Evolutionary conservation across 2,888 invertebrate genomes (phyloP), one percentile per base, ranked within the genome.

Genomic region (Piscicola geometra): DNA sequence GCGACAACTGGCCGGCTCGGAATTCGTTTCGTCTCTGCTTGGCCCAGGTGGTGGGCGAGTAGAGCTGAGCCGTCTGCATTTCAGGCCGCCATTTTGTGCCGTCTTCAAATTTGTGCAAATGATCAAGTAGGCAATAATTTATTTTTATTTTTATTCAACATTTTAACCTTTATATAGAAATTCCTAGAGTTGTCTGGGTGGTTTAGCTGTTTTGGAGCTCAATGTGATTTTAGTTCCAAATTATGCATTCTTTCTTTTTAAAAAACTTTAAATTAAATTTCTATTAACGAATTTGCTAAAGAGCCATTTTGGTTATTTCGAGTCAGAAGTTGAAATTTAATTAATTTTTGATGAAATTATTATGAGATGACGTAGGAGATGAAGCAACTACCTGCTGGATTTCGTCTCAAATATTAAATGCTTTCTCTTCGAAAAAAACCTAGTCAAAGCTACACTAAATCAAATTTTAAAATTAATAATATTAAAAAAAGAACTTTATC

Each of bases 31-130:
- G 47, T n/a, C 77, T 72, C 71, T 77, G 79, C 72, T 80, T 80
- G 5, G 80, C 80, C 80, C 80, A 80, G 41, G 80, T 80, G 36
- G 80, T 80, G 32, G 80, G 80, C 28, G 80, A 80, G 78, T 80
- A 80, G 78, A 80, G 79, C 35, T 32, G 64, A 5, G 33, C 50
- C 3, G 32, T 67, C 30, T 60, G 73, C 73, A 64, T 52, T 67
- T 9, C 25, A 64, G 12, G 64, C 64, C n/a, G 12, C n/a, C 12
- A 64, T 15, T 28, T 64, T 28, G 9, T 25, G 9, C n/a, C 9
- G 12, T 15, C 9, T 64, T 12, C n/a, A 64, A 25, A 28, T 64
- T 9, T 25, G 12, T n/a, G n/a, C n/a, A n/a, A n/a, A n/a, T n/a
- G n/a, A n/a, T n/a, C 25, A 28, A 28, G 64, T 12, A n/a, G 9